These are phyloP conservation scores for Popillia japonica DNA, from an alignment of 1,140 invertebrate genomes.

Conservation along the genomic window DNA sequence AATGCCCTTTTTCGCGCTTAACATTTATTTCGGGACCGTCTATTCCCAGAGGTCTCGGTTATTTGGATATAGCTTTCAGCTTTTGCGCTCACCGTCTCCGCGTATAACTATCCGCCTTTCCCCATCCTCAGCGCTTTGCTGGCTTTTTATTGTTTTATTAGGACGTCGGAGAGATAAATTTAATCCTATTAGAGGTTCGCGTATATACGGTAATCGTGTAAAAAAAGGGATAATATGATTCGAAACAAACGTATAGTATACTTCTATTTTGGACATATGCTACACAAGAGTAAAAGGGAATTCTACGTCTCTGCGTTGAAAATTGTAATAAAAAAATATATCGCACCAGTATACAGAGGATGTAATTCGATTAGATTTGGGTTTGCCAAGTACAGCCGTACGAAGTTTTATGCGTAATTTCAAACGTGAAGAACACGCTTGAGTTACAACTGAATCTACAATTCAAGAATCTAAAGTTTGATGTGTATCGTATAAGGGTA, in stretches of 20 bases:
- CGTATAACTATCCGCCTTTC: neutral
- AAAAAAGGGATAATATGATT: conserved; percentile 21
- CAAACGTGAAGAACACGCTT: no score
- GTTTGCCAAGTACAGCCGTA: neutral
- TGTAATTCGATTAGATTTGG: neutral
- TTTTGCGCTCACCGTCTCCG: neutral
- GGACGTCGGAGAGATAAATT: conserved; percentile 27
- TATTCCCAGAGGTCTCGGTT: conserved; percentile 24
- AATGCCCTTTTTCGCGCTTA: conserved; percentile 26
- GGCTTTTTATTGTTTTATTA: conserved; percentile 33
- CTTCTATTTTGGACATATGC: neutral
- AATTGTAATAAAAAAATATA: neutral
- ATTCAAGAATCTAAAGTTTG: no score
- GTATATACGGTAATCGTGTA: conserved; percentile 27
- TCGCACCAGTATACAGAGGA: neutral
- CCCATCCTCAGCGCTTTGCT: neutral
- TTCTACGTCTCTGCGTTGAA: neutral
- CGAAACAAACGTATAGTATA: neutral
- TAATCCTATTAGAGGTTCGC: conserved; percentile 29
- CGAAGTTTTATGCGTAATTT: neutral
- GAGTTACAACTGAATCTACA: no score
- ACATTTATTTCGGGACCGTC: conserved; percentile 9
- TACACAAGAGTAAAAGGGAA: neutral
- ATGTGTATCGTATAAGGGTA: no score
- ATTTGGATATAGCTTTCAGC: conserved; percentile 35